Conservation (phyloP, 2,888 invertebrate species). For the Mimumesa dahlbomi region DNA sequence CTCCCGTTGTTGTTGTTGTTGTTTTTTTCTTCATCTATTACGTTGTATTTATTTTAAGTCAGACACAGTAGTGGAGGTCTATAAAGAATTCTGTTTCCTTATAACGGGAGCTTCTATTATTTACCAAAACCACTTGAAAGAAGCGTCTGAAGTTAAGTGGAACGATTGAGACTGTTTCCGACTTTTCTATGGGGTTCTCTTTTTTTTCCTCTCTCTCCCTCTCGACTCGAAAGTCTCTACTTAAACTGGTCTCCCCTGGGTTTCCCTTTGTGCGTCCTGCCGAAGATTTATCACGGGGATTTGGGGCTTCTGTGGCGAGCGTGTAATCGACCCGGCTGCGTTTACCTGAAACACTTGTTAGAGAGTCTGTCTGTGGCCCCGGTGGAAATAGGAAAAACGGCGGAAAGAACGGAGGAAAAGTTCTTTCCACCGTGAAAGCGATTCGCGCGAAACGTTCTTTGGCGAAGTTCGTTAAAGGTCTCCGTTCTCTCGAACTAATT, state of each 20-base stretch:
- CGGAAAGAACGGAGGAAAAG: constrained; percentile 13
- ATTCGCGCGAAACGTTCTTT: constrained; percentile 15
- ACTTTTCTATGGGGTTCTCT: no score
- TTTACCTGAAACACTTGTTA: constrained; percentile 54
- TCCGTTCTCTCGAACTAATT: neutral
- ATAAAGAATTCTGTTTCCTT: no score
- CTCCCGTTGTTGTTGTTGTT: neutral
- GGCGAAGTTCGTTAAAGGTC: constrained; percentile 26
- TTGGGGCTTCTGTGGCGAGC: constrained; percentile 12
- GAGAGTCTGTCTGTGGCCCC: constrained; percentile 25
- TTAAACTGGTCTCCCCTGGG: constrained; percentile 4
- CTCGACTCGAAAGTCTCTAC: constrained; percentile 1
- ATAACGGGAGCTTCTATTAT: no score
- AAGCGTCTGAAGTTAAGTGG: no score
- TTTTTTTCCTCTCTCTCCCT: neutral
- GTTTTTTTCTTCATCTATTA: no score
- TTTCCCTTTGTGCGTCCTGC: constrained; percentile 10
- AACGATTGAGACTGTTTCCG: no score
- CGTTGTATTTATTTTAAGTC: no score
- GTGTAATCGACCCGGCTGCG: constrained; percentile 43
- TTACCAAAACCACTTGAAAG: no score
- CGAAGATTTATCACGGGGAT: constrained; percentile 41
- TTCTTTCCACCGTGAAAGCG: constrained; percentile 29
- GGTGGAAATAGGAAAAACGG: constrained; percentile 13
- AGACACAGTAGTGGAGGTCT: no score